Base-by-base conservation (phyloP, 2,113 vertebrate species). In the Patagioenas fasciata region DNA sequence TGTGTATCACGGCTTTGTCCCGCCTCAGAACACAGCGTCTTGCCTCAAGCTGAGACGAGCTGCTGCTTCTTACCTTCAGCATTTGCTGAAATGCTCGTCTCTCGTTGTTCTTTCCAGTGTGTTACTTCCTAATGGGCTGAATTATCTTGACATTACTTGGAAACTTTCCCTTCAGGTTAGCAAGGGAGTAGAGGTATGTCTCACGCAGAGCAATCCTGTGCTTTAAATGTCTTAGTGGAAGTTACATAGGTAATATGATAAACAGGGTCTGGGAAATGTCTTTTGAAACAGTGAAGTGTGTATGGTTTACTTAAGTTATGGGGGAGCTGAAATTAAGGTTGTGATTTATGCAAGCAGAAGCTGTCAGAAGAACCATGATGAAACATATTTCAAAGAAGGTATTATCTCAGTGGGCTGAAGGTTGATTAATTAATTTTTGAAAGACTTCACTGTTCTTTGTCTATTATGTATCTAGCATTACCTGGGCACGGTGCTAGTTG, bases 361-460 rank as follows among this genome's bases (percentile, higher is more conserved):
- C 21, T 72, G 24, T 74, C 69, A 64, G 67, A 96, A 65, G 56
- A 84, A 5, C 10, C 11, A 15, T 13, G 40, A 36, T 86, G 60
- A 61, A 85, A 60, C 14, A 34, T 36, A 50, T 84, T 92, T 91
- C 25, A 67, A 81, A 72, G 36, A 25, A 61, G 25, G 28, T 57
- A 66, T 75, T 91, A 47, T 80, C 65, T 87, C 25, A 3, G 15
- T 72, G 25, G 38, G 54, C 32, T 75, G 57, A 67, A 57, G 57
- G 44, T 61, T 65, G 57, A 91, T 94, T 84, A 84, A 85, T 85
- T 91, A 70, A 81, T 75, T 89, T 92, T 72, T 94, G 53, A 67
- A 89, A 93, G 50, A 44, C 38, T 86, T 83, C n/a, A 47, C 65
- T 81, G 21, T 53, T 90, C 78, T 80, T 88, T 88, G 36, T 80